These are phyloP conservation scores for Pseudomyrmex cubaensis DNA, from an alignment of 1,140 invertebrate species.

Conservation along the genomic window DNA sequence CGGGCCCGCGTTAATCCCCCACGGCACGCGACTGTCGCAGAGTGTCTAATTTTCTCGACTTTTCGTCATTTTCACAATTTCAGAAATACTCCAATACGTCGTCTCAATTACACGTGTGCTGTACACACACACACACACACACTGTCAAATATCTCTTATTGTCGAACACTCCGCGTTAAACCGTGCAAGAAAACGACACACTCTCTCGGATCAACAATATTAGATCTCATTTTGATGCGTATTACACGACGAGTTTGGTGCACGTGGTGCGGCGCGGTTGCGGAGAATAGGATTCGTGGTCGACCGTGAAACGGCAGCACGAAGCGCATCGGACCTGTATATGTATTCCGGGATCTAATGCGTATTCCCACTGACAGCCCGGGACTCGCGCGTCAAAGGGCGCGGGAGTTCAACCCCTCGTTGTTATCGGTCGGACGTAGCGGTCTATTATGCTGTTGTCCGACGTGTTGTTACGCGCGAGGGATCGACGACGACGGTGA, in stretches of 20 bases:
- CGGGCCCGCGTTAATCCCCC: slow-evolving; percentile 9
- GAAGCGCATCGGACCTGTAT: slow-evolving; percentile 17
- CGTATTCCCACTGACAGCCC: slow-evolving; percentile 44
- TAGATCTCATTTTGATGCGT: slow-evolving; percentile 48
- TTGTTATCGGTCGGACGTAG: slow-evolving; percentile 28
- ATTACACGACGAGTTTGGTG: slow-evolving; percentile 33
- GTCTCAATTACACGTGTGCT: neutral
- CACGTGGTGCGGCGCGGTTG: slow-evolving; percentile 39
- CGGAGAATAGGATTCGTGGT: slow-evolving; percentile 48
- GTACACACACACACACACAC: neutral
- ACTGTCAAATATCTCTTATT: neutral
- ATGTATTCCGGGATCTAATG: slow-evolving; percentile 20
- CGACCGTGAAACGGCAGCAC: slow-evolving; percentile 29
- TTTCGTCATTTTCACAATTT: neutral
- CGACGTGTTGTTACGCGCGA: neutral
- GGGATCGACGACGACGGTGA: slow-evolving; percentile 25
- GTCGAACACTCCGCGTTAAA: slow-evolving; percentile 8
- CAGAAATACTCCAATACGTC: neutral
- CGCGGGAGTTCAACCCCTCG: slow-evolving; percentile 34
- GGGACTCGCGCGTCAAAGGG: slow-evolving; percentile 33
- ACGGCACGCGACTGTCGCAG: slow-evolving; percentile 38
- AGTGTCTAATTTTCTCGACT: neutral
- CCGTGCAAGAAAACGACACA: neutral
- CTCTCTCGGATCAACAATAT: neutral
- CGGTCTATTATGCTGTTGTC: slow-evolving; percentile 56